phyloP scores from a whole-genome alignment of 2,888 invertebrate genomes.

The Drosophila pseudotalamancana region DNA sequence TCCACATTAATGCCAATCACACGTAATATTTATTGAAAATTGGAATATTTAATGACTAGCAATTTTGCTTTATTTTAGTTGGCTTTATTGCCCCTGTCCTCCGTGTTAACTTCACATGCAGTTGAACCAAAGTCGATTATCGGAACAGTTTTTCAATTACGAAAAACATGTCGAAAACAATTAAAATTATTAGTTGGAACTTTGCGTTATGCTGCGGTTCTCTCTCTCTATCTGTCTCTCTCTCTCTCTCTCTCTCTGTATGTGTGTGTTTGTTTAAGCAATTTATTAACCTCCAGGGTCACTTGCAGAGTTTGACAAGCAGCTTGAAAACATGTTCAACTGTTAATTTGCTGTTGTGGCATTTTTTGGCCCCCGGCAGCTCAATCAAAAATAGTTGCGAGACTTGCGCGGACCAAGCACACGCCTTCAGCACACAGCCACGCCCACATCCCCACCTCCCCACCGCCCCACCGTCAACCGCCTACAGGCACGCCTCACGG shows the following conservation, averaged over 20 bases:
- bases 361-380: slow-evolving; percentile 24
- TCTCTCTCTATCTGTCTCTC: too few relatives aligned
- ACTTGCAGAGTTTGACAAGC: slow-evolving; percentile 11
- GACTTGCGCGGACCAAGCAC: too few relatives aligned
- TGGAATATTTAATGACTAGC: not conserved
- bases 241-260: too few relatives aligned
- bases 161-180: too few relatives aligned
- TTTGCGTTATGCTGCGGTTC: too few relatives aligned
- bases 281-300: slow-evolving; percentile 18
- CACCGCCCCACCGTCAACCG: not conserved
- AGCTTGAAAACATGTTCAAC: slow-evolving; percentile 15
- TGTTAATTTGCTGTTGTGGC: slow-evolving; percentile 39
- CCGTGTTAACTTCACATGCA: not conserved
- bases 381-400: slow-evolving; percentile 22
- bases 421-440: not conserved
- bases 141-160: slow-evolving; percentile 4
- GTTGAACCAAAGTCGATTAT: not conserved
- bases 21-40: too few relatives aligned
- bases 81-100: too few relatives aligned
- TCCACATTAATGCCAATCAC: too few relatives aligned
- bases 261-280: not conserved
- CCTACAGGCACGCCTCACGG: not conserved
- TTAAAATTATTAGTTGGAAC: not conserved
- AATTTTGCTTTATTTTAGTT: not conserved
- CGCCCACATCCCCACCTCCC: not conserved